phyloP scores from a whole-genome alignment of 1,140 invertebrate genomes.

The Bombus consobrinus region DNA sequence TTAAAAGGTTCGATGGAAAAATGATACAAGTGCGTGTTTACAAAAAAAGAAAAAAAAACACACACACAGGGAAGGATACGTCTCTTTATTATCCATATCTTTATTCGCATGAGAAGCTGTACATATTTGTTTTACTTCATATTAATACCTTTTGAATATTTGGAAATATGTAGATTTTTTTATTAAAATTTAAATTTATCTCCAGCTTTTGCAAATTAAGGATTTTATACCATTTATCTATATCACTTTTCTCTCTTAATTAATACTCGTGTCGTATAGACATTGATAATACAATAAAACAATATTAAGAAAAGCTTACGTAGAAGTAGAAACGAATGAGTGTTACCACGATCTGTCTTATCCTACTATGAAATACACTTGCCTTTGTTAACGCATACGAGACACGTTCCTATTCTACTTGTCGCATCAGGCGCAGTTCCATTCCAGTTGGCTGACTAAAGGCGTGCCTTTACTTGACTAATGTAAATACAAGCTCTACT shows the following conservation, averaged over 20 bases:
- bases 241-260: not conserved
- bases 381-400: not conserved
- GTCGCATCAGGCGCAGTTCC: not conserved
- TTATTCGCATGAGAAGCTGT: too few relatives aligned
- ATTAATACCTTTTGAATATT: not conserved
- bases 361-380: not conserved
- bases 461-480: not conserved
- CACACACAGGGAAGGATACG: too few relatives aligned
- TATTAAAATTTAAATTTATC: not conserved
- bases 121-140: not conserved
- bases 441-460: not conserved
- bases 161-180: not conserved
- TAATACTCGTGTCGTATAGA: too few relatives aligned
- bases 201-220: too few relatives aligned
- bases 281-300: too few relatives aligned
- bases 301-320: not conserved
- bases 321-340: not conserved
- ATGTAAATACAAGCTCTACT: not conserved
- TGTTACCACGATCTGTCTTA: too few relatives aligned
- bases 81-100: too few relatives aligned
- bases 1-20: too few relatives aligned
- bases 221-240: not conserved
- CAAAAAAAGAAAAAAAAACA: too few relatives aligned
- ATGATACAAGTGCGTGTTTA: too few relatives aligned
- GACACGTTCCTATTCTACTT: constrained; percentile 11